Evolutionary conservation across 2,797 vertebrate species (phyloP).

Genomic region (Bovichtus diacanthus): DNA sequence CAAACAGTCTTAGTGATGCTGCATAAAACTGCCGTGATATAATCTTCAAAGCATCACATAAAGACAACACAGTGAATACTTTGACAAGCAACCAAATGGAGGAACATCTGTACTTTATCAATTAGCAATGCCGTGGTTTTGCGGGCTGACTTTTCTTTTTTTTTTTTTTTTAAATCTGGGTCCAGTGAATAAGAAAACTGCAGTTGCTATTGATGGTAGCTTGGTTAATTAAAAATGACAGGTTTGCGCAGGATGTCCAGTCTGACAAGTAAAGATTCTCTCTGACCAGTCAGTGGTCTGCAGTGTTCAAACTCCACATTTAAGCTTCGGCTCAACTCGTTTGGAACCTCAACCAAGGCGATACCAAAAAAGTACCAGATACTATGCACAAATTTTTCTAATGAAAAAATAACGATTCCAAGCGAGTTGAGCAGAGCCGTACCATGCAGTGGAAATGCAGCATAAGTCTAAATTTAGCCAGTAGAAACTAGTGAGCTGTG

Average conservation of each 20-base stretch:
- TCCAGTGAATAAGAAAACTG: too few relatives aligned
- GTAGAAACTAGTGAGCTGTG: constrained; percentile 17
- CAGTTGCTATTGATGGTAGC: neutral
- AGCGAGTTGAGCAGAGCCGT: neutral
- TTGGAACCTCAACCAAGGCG: neutral
- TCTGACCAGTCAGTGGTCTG: neutral
- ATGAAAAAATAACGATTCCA: neutral
- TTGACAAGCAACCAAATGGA: neutral
- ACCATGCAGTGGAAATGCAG: neutral
- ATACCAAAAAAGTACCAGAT: neutral
- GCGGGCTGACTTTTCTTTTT: too few relatives aligned
- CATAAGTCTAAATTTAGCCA: constrained; percentile 41
- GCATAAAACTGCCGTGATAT: neutral
- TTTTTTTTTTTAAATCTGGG: too few relatives aligned
- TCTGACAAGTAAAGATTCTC: neutral
- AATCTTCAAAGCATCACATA: neutral
- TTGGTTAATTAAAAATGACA: neutral
- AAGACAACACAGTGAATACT: neutral
- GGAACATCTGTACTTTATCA: neutral
- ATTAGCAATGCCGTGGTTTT: too few relatives aligned
- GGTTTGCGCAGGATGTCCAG: neutral
- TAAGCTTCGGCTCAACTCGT: neutral
- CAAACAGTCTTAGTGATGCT: neutral
- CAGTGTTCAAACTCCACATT: neutral
- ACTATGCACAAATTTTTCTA: neutral